These are phyloP conservation scores for Protonemura montana DNA, from an alignment of 2,888 invertebrate genomes.

Conservation along the genomic window DNA sequence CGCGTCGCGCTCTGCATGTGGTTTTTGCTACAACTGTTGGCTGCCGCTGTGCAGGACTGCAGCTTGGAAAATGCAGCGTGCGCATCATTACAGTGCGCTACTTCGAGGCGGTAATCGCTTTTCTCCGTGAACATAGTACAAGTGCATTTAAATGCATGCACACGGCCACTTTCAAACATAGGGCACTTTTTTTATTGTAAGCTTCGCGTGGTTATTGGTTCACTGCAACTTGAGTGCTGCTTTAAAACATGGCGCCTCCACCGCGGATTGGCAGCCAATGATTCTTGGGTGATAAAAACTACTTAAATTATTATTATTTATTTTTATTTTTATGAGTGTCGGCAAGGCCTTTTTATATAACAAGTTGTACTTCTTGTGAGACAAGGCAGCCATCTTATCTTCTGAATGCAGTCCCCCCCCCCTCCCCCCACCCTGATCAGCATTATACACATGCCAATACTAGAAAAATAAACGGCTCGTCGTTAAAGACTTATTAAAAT, in stretches of 20 bases:
- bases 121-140: not conserved
- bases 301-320: too few relatives aligned
- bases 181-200: too few relatives aligned
- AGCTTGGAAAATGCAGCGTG: not conserved
- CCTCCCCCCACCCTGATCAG: not conserved
- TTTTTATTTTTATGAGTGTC: too few relatives aligned
- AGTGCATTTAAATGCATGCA: too few relatives aligned
- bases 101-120: slow-evolving; percentile 19
- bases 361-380: not conserved
- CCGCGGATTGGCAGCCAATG: too few relatives aligned
- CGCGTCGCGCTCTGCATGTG: slow-evolving; percentile 9
- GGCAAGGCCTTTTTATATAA: too few relatives aligned
- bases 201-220: too few relatives aligned
- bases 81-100: not conserved
- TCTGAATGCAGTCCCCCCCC: too few relatives aligned
- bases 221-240: too few relatives aligned
- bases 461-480: not conserved
- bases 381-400: not conserved
- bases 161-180: too few relatives aligned
- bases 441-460: not conserved
- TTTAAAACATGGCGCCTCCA: too few relatives aligned
- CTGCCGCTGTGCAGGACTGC: not conserved
- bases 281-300: too few relatives aligned
- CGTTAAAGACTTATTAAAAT: slow-evolving; percentile 12
- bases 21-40: not conserved